A percentile compares a stretch with the other conserved stretches of the same genome.
These are phyloP conservation scores for Platichthys flesus DNA, from an alignment of 2,113 vertebrate genomes.

Conservation along the genomic window DNA sequence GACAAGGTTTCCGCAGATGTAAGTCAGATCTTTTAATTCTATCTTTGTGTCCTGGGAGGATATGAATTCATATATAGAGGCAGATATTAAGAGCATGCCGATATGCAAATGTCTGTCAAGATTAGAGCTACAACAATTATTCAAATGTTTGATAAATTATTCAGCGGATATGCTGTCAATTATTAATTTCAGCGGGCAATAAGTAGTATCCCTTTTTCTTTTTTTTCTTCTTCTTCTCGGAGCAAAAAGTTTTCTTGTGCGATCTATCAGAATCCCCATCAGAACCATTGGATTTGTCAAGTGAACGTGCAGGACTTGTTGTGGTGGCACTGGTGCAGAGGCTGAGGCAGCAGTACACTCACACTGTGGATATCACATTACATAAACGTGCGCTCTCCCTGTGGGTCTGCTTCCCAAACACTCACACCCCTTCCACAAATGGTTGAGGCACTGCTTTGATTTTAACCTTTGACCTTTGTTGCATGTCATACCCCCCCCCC, in stretches of 20 bases:
- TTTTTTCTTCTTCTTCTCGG: conserved; percentile 31
- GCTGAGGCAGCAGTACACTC: background rate
- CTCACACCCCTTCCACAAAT: background rate
- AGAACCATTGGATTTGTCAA: conserved; percentile 60
- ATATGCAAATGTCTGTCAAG: conserved; percentile 97
- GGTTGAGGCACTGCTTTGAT: background rate
- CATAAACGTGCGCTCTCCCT: background rate
- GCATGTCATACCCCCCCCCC: background rate
- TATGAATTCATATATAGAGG: conserved; percentile 86
- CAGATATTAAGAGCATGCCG: conserved; percentile 86
- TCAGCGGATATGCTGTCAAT: conserved; percentile 94
- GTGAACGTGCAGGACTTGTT: conserved; percentile 59
- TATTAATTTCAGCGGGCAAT: conserved; percentile 94
- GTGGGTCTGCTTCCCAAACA: background rate
- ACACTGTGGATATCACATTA: too few relatives aligned
- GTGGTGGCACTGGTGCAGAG: conserved; percentile 42
- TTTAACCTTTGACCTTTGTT: conserved; percentile 16
- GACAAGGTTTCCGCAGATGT: conserved; percentile 48
- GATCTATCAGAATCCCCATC: conserved; percentile 77
- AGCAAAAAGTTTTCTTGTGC: conserved; percentile 68
- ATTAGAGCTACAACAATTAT: conserved; percentile 98
- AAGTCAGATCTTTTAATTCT: conserved; percentile 66
- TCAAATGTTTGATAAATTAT: conserved; percentile 98
- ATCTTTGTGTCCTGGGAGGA: conserved; percentile 89
- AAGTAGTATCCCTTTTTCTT: conserved; percentile 78